These are phyloP conservation scores for Gallinago undulata DNA, from an alignment of 2,113 vertebrate genomes.

Conservation along the genomic window DNA sequence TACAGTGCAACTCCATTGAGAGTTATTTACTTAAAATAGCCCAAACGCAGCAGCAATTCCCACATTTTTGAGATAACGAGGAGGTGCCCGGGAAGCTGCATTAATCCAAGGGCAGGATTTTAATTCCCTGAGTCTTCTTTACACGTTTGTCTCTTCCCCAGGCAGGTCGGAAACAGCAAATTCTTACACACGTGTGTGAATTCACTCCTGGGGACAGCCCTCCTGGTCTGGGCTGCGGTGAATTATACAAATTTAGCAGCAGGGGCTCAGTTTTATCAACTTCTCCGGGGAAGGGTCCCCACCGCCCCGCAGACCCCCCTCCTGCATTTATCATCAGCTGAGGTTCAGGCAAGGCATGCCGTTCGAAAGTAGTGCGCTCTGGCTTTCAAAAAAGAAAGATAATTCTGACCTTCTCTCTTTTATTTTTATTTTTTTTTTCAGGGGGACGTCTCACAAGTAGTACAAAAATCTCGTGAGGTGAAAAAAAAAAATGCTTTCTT, in stretches of 20 bases:
- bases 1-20: fast-evolving
- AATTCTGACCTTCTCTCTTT: not conserved
- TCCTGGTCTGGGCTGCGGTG: not conserved
- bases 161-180: not conserved
- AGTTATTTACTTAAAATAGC: not conserved
- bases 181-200: not conserved
- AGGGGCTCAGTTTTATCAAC: not conserved
- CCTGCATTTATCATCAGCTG: not conserved
- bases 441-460: not conserved
- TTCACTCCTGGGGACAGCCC: not conserved
- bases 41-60: not conserved
- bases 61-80: not conserved
- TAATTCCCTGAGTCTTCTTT: not conserved
- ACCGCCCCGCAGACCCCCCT: not conserved
- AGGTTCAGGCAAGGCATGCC: not conserved
- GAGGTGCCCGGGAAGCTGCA: not conserved
- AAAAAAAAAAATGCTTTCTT: not conserved
- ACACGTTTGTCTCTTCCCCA: not conserved
- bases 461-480: not conserved
- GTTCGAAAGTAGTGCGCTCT: not conserved
- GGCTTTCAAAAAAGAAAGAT: not conserved
- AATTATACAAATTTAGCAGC: not conserved
- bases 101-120: not conserved
- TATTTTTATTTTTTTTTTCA: not conserved
- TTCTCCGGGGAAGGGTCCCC: not conserved